Percentiles rank a stretch among this genome's conserved stretches.
Conservation (phyloP, 2,113 vertebrate species). For the Solenodon paradoxus region DNA sequence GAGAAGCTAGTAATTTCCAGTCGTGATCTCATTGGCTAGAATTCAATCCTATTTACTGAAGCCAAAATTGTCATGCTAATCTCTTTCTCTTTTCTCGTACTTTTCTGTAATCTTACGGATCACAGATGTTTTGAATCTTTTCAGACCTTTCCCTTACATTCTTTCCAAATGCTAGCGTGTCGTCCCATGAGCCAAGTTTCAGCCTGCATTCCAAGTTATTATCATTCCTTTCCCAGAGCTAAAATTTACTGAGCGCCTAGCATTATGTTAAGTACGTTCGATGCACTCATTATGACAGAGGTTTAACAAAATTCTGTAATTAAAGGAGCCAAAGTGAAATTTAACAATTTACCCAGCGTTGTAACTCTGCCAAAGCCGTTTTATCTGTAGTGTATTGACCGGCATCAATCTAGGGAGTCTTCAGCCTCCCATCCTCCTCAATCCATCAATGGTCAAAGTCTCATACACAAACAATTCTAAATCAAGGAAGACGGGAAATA, state of each 20-base stretch:
- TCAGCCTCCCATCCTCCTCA: neutral
- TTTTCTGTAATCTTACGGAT: neutral
- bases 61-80: neutral
- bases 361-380: neutral
- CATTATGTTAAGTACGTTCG: neutral
- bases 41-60: neutral
- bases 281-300: neutral
- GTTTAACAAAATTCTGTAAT: neutral
- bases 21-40: conserved; percentile 56
- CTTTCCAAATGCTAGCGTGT: neutral
- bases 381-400: neutral
- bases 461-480: neutral
- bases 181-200: neutral
- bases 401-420: neutral
- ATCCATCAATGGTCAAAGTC: neutral
- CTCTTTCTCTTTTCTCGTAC: neutral
- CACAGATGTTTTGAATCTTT: neutral
- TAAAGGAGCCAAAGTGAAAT: neutral
- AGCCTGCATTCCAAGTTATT: neutral
- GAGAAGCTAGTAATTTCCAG: neutral
- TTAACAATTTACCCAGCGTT: neutral
- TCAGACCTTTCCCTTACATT: neutral
- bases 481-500: neutral
- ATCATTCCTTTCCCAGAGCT: neutral
- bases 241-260: neutral